Evolutionary conservation across 2,888 invertebrate species (phyloP), one percentile per base, ranked within the genome.

Genomic region (Andrena flavipes): DNA sequence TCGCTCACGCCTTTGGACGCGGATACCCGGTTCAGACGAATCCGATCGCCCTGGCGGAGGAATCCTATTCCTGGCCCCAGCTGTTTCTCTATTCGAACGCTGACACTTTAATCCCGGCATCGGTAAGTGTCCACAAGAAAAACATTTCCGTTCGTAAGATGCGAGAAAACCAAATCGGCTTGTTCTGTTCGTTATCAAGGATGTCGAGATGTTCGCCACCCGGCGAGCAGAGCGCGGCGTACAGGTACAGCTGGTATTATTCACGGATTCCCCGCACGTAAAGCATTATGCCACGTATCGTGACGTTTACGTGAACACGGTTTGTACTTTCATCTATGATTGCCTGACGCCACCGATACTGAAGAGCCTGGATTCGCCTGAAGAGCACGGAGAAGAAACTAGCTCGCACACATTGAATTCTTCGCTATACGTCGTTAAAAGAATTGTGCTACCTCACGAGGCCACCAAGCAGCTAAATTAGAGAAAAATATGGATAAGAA

Each of bases 261-360:
- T 96, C 93, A 96, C 96, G 76, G 96, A 96, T 90, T 97, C 97
- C 10, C 95, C 96, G n/a, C 97, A 97, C 93, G 97, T 97, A 0
- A 96, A 96, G 89, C 97, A 97, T 91, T 96, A 95, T 84, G 95
- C 95, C 16, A 95, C 95, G 79, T 96, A 97, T 91, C 95, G 95
- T 56, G 95, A 96, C 63, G 95, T 95, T 82, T 96, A 96, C 89
- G 94, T 96, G 16, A 95, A 95, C 81, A 95, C 95, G 74, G 95
- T 96, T 48, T 95, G 95, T 90, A 94, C 94, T 82, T 96, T 96
- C 91, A 95, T 96, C 23, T 95, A 95, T 87, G 95, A 95, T 88
- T 96, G 96, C 88, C 93, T 96, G 64, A 93, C 64, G 29, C 82
- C 87, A 5, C 51, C 84, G 59, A 67, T 69, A 8, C 60, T 74